Conservation (phyloP, 92 coral and sea anemone species). For the Epizoanthus stellaris region DNA sequence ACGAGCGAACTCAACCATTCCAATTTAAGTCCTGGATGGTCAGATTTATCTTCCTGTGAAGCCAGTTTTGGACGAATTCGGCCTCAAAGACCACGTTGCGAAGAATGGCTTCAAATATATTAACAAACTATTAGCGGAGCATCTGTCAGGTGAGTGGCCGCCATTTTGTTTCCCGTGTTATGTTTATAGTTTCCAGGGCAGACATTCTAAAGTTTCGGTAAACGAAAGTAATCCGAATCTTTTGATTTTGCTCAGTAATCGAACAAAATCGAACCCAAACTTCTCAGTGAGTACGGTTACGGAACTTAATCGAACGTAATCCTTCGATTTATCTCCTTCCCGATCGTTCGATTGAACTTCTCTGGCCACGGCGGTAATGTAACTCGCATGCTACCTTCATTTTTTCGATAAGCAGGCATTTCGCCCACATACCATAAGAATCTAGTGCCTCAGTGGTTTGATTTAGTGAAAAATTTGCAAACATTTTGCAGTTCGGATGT, state of each 20-base stretch:
- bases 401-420: slow-evolving; percentile 14
- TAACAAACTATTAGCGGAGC: slow-evolving; percentile 25
- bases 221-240: slow-evolving; percentile 26
- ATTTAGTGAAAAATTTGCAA: slow-evolving; percentile 8
- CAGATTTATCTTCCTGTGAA: slow-evolving; percentile 12
- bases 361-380: slow-evolving; percentile 30
- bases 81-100: slow-evolving; percentile 25
- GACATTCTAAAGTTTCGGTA: slow-evolving; percentile 27
- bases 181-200: slow-evolving; percentile 19
- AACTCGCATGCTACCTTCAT: slow-evolving; percentile 9
- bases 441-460: slow-evolving; percentile 18
- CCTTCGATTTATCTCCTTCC: slow-evolving; percentile 33
- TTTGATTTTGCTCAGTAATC: slow-evolving; percentile 33
- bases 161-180: slow-evolving; percentile 25
- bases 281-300: slow-evolving; percentile 29
- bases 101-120: slow-evolving; percentile 7
- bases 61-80: slow-evolving; percentile 15
- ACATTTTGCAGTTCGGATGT: slow-evolving; percentile 22
- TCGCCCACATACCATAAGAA: neutral
- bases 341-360: slow-evolving; percentile 28
- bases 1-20: slow-evolving; percentile 29
- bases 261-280: slow-evolving; percentile 22
- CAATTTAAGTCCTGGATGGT: slow-evolving; percentile 13
- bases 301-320: slow-evolving; percentile 29
- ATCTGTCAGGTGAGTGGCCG: slow-evolving; percentile 26